These are phyloP conservation scores for Zaprionus gabonicus DNA, from an alignment of 1,140 invertebrate species.

Conservation along the genomic window DNA sequence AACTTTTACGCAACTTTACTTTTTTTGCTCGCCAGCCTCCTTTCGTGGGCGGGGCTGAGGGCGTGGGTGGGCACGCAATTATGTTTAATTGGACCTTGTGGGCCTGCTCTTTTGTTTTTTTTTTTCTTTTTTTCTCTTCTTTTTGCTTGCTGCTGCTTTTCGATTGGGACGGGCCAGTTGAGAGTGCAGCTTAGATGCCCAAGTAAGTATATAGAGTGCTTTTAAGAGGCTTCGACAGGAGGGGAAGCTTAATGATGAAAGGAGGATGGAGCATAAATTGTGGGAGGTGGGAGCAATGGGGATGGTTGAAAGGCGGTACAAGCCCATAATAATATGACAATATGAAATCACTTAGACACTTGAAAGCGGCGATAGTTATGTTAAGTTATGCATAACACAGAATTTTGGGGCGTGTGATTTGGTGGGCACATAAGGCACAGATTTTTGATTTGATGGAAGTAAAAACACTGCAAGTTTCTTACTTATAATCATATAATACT, in stretches of 20 bases:
- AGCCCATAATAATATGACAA: too few species aligned
- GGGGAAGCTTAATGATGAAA: neutral
- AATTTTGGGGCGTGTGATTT: too few species aligned
- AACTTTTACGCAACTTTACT: conserved; percentile 43
- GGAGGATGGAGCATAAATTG: neutral
- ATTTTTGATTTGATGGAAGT: too few species aligned
- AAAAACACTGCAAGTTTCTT: too few species aligned
- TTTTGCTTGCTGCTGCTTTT: conserved; percentile 19
- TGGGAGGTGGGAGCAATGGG: too few species aligned
- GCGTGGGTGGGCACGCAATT: conserved; percentile 54
- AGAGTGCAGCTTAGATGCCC: conserved; percentile 27
- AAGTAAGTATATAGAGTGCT: conserved; percentile 24
- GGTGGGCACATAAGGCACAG: too few species aligned
- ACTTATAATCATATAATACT: too few species aligned
- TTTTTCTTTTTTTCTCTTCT: conserved; percentile 32
- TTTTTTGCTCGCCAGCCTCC: conserved; percentile 8
- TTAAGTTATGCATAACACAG: too few species aligned
- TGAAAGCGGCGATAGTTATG: too few species aligned
- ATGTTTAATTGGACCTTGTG: conserved; percentile 77
- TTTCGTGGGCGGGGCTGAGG: conserved; percentile 7
- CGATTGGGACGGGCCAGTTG: conserved; percentile 3
- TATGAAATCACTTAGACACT: too few species aligned
- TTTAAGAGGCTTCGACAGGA: conserved; percentile 6
- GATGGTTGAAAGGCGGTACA: too few species aligned
- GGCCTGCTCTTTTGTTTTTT: conserved; percentile 55